These are phyloP conservation scores for Zaprionus taronus DNA, from an alignment of 1,140 invertebrate genomes.

Conservation along the genomic window DNA sequence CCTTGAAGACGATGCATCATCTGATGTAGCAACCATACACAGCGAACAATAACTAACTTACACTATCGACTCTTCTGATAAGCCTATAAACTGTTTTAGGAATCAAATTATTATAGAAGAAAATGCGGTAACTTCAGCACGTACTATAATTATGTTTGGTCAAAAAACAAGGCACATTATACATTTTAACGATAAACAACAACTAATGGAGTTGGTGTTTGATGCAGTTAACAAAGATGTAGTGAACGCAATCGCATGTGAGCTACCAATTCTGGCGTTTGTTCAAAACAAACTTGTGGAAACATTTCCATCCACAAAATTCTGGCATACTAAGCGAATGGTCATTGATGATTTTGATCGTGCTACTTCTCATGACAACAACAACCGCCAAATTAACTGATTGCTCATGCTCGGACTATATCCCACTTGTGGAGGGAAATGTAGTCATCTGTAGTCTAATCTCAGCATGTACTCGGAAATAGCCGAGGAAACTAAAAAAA, in stretches of 20 bases:
- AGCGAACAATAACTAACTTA: too few species aligned
- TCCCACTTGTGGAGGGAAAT: background rate
- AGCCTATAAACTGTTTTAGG: slow-evolving; percentile 28
- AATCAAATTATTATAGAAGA: slow-evolving; percentile 40
- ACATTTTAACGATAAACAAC: slow-evolving; percentile 2
- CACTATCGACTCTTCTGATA: slow-evolving; percentile 20
- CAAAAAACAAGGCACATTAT: slow-evolving; percentile 1
- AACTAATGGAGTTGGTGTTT: slow-evolving; percentile 1
- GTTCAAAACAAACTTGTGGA: slow-evolving; percentile 19
- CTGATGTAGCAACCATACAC: too few species aligned
- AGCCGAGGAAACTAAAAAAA: too few species aligned
- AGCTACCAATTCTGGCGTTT: slow-evolving; percentile 19
- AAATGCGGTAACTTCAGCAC: background rate
- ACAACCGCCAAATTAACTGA: too few species aligned
- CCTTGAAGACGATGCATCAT: too few species aligned
- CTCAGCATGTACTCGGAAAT: slow-evolving; percentile 1
- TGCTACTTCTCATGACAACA: too few species aligned
- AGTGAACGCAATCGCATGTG: slow-evolving; percentile 26
- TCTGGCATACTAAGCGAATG: slow-evolving; percentile 18
- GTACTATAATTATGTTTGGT: slow-evolving; percentile 2
- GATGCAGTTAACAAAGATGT: slow-evolving; percentile 1
- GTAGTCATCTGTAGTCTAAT: background rate
- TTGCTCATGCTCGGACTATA: too few species aligned
- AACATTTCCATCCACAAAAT: slow-evolving; percentile 19
- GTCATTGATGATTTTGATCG: slow-evolving; percentile 9